Conservation (phyloP, 2,113 vertebrate species). For the Fulica atra region DNA sequence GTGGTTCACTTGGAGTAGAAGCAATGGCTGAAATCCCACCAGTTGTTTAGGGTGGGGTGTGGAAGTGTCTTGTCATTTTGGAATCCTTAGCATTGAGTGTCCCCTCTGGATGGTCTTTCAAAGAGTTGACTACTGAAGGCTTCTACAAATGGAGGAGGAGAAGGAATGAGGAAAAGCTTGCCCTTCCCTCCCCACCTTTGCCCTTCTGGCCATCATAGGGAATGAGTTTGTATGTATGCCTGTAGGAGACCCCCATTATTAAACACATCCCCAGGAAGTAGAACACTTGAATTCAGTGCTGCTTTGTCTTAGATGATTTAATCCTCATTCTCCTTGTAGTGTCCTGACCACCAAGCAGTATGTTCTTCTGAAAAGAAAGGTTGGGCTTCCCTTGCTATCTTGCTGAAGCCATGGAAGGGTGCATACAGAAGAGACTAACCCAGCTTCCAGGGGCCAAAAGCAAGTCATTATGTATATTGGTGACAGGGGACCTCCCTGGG, state of each 20-base stretch:
- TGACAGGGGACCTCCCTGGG: too few relatives aligned
- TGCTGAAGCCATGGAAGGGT: rapidly evolving
- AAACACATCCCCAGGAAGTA: not conserved
- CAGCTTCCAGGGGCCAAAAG: not conserved
- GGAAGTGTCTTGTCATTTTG: not conserved
- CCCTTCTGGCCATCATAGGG: not conserved
- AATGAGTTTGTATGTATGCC: not conserved
- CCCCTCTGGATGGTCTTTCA: not conserved
- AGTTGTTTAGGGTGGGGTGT: rapidly evolving
- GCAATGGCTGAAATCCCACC: not conserved
- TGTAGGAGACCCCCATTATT: not conserved
- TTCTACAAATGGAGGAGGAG: not conserved
- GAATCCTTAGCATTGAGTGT: not conserved
- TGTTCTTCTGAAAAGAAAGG: not conserved
- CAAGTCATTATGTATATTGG: too few relatives aligned
- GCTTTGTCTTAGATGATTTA: not conserved
- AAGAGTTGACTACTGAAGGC: not conserved
- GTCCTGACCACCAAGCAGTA: not conserved
- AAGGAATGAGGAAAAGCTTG: not conserved
- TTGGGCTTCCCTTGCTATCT: not conserved
- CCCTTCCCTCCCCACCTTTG: not conserved
- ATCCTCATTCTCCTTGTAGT: not conserved
- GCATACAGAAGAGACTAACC: not conserved
- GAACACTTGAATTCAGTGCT: not conserved
- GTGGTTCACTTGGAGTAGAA: not conserved